Conservation (phyloP, 2,113 vertebrate species). For the Cynopterus brachyotis region DNA sequence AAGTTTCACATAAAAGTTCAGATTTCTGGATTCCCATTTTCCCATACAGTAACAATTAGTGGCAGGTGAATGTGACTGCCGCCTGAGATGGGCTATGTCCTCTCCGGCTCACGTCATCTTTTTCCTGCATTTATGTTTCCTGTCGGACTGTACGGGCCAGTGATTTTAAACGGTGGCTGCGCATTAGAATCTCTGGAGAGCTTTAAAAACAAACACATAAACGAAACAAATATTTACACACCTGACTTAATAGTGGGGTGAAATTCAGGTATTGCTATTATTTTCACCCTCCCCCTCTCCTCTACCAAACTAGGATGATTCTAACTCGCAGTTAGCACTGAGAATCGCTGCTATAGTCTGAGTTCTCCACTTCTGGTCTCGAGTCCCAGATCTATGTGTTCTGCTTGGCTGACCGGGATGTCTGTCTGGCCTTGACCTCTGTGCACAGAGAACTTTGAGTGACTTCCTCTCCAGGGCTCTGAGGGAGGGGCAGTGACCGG, state of each 20-base stretch:
- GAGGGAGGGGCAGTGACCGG: not conserved
- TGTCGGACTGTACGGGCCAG: not conserved
- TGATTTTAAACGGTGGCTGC: not conserved
- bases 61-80: not conserved
- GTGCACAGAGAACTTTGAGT: not conserved
- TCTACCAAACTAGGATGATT: not conserved
- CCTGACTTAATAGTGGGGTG: not conserved
- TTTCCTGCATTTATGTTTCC: not conserved
- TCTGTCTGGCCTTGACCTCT: constrained; percentile 35
- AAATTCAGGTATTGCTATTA: not conserved
- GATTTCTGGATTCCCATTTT: not conserved
- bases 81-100: not conserved
- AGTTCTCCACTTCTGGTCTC: not conserved
- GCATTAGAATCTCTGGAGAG: not conserved
- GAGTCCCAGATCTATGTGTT: not conserved
- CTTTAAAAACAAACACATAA: not conserved
- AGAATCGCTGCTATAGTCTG: not conserved
- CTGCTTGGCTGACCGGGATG: not conserved
- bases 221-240: not conserved
- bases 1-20: not conserved
- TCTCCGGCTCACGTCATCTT: not conserved
- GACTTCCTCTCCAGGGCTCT: not conserved
- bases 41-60: not conserved
- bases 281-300: not conserved
- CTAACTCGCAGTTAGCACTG: not conserved